Percentiles rank a stretch among this genome's conserved stretches.
phyloP scores from a whole-genome alignment of 92 coral and sea anemone genomes.

The Metridium senile region DNA sequence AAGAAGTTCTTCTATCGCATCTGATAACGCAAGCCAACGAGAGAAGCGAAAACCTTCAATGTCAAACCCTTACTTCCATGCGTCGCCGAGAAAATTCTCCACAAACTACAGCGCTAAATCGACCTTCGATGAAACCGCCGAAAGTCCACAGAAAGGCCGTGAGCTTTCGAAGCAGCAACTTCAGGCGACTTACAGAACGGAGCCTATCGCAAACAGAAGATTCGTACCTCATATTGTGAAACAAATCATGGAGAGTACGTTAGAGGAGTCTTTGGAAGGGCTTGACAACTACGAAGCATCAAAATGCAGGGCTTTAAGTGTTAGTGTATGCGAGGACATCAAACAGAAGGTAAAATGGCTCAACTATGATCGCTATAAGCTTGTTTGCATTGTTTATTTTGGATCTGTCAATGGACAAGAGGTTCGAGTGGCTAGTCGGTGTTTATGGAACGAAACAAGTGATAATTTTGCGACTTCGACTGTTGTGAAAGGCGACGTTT shows the following conservation, averaged over 20 bases:
- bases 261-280: slow-evolving; percentile 85
- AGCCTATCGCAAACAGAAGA: slow-evolving; percentile 67
- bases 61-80: slow-evolving; percentile 57
- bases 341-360: slow-evolving; percentile 93
- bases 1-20: slow-evolving; percentile 61
- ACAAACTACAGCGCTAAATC: slow-evolving; percentile 33
- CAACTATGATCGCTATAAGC: slow-evolving; percentile 86
- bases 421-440: slow-evolving; percentile 86
- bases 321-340: slow-evolving; percentile 88
- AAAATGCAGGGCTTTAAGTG: slow-evolving; percentile 80
- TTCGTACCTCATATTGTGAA: slow-evolving; percentile 81
- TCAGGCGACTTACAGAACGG: slow-evolving; percentile 80
- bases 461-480: slow-evolving; percentile 91
- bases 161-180: slow-evolving; percentile 24
- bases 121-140: slow-evolving; percentile 3
- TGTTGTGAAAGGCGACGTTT: slow-evolving; percentile 72
- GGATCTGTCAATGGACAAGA: slow-evolving; percentile 94
- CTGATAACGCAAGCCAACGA: slow-evolving; percentile 23
- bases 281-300: slow-evolving; percentile 73
- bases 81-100: slow-evolving; percentile 61
- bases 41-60: slow-evolving; percentile 74
- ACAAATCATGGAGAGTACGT: slow-evolving; percentile 73
- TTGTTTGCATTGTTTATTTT: slow-evolving; percentile 87
- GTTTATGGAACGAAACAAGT: slow-evolving; percentile 85
- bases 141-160: slow-evolving; percentile 12